Evolutionary conservation across 2,888 invertebrate species (phyloP), one percentile per base, ranked within the genome.

Genomic region (Liodrosophila aerea): DNA sequence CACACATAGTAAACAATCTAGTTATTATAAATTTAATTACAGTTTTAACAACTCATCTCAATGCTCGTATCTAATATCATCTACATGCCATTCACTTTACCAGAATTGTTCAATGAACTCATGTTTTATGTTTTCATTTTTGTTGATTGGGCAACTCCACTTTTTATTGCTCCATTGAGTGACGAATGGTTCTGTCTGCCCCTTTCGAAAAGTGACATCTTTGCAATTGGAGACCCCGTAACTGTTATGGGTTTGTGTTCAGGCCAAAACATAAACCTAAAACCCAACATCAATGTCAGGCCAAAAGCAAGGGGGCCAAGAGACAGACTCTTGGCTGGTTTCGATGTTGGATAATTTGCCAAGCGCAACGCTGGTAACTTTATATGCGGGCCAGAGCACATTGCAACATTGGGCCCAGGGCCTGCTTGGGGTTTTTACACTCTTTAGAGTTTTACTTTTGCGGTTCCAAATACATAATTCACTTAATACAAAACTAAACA

Each of bases 391-490:
- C 3, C 52, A 45, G 15, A 50, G 50, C 67, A 54, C 58, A 22
- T 77, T 83, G 63, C 81, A 50, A 84, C 77, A 74, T 82, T 82
- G 72, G 59, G 82, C 37, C 62, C 80, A 82, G 69, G 78, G 85
- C 58, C 22, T 65, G 52, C 46, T 34, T 57, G 18, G 49, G 47
- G 44, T 27, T 69, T 52, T 40, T 39, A 4, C 34, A 27, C 11
- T 7, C 3, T 34, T 4, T 22, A 5, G 22, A 5, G 22, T 22
- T 44, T 31, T 33, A 43, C 12, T 11, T 30, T 36, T 43, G 56
- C 41, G 43, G 27, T 39, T n/a, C 22, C 3, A 27, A 31, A 37
- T 31, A 44, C 22, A 22, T 22, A 22, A 4, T 22, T 22, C 22
- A 22, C 2, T 22, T 5, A 22, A 22, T 5, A 22, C 5, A 5